Evolutionary conservation across 2,113 vertebrate genomes (phyloP).

Genomic region (Agapornis roseicollis): DNA sequence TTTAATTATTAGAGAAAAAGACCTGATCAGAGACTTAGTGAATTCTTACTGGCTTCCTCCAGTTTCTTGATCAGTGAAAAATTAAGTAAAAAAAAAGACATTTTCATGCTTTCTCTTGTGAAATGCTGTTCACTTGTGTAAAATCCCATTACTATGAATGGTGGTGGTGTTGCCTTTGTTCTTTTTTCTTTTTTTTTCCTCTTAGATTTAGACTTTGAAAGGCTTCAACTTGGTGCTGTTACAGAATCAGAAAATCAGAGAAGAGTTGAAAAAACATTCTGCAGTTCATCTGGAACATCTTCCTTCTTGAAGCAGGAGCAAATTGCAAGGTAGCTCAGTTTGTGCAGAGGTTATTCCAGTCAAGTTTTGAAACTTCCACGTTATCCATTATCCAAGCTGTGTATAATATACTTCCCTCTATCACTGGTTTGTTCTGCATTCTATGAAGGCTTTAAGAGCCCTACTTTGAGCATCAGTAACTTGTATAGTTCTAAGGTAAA

Average conservation of each 20-base stretch:
- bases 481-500: not conserved
- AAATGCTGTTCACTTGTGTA: not conserved
- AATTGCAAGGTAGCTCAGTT: not conserved
- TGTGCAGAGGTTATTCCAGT: not conserved
- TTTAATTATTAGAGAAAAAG: not conserved
- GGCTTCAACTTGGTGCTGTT: not conserved
- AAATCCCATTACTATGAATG: not conserved
- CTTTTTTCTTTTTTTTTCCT: accelerated
- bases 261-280: not conserved
- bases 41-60: not conserved
- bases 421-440: not conserved
- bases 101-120: not conserved
- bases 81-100: accelerated
- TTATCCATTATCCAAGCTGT: not conserved
- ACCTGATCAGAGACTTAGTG: not conserved
- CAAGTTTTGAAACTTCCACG: not conserved
- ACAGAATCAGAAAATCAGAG: not conserved
- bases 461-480: accelerated
- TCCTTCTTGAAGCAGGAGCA: not conserved
- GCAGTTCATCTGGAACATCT: not conserved
- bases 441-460: not conserved
- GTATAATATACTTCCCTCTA: not conserved
- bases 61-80: not conserved
- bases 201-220: not conserved
- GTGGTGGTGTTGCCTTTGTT: no score